Evolutionary conservation across 2,113 vertebrate species (phyloP).

Genomic region (Trogon melanurus): DNA sequence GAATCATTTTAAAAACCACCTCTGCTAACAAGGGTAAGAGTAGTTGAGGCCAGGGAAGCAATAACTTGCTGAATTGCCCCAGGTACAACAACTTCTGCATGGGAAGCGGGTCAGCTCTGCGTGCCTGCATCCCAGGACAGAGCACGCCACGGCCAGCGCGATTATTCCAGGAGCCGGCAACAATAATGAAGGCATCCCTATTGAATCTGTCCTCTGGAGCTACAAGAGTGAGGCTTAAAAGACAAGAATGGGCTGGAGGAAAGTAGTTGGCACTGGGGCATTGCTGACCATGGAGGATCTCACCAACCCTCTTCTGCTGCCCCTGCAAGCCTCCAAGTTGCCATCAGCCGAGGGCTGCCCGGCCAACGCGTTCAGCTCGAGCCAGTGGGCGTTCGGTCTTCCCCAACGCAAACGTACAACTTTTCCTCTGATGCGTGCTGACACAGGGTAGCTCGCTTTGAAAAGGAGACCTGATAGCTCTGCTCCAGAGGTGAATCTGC

Average conservation of each 20-base stretch:
- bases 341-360: background rate
- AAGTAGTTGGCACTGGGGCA: background rate
- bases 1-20: background rate
- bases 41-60: background rate
- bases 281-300: background rate
- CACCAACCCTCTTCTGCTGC: background rate
- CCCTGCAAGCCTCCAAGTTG: background rate
- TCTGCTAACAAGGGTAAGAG: background rate
- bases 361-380: background rate
- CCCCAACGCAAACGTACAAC: background rate
- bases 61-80: background rate
- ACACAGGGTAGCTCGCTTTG: background rate
- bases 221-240: background rate
- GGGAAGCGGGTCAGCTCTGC: background rate
- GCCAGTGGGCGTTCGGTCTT: background rate
- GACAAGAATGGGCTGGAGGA: background rate
- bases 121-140: background rate
- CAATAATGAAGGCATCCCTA: background rate
- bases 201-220: background rate
- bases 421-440: conserved; percentile 29
- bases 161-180: background rate
- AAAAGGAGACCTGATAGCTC: conserved; percentile 34
- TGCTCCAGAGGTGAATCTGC: conserved; percentile 34
- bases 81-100: fast-evolving
- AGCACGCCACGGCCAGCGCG: background rate